These are phyloP conservation scores for Pachyuromys duprasi DNA, from an alignment of 2,797 vertebrate species.

Conservation along the genomic window DNA sequence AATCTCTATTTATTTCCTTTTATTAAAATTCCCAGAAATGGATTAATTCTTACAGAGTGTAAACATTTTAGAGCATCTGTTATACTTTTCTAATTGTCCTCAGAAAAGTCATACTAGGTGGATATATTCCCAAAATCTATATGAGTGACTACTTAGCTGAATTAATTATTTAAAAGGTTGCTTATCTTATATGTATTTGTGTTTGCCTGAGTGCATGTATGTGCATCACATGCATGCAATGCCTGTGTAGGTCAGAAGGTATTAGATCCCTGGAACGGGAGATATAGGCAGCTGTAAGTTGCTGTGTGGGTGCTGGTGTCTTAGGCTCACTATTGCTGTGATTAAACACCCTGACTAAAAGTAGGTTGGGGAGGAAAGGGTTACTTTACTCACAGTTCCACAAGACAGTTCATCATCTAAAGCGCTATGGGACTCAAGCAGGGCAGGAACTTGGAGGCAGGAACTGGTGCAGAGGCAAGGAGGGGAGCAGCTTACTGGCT, in stretches of 20 bases:
- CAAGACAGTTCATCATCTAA: not conserved
- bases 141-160: not conserved
- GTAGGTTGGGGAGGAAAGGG: too few relatives aligned
- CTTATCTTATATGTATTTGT: not conserved
- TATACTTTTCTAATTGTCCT: not conserved
- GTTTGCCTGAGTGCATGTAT: not conserved
- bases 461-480: not conserved
- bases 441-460: not conserved
- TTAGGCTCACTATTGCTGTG: not conserved
- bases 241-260: not conserved
- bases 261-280: not conserved
- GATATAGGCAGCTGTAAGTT: not conserved
- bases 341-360: not conserved
- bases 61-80: slow-evolving; percentile 27
- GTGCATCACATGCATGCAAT: not conserved
- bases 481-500: not conserved
- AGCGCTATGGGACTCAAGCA: not conserved
- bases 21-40: not conserved
- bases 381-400: not conserved
- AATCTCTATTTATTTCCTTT: not conserved
- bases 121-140: not conserved
- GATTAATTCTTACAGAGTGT: slow-evolving; percentile 19
- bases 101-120: slow-evolving; percentile 3
- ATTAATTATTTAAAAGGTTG: not conserved
- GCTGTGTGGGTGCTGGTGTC: not conserved